Conservation (phyloP, 2,888 invertebrate genomes). For the Dryococelus australis region DNA sequence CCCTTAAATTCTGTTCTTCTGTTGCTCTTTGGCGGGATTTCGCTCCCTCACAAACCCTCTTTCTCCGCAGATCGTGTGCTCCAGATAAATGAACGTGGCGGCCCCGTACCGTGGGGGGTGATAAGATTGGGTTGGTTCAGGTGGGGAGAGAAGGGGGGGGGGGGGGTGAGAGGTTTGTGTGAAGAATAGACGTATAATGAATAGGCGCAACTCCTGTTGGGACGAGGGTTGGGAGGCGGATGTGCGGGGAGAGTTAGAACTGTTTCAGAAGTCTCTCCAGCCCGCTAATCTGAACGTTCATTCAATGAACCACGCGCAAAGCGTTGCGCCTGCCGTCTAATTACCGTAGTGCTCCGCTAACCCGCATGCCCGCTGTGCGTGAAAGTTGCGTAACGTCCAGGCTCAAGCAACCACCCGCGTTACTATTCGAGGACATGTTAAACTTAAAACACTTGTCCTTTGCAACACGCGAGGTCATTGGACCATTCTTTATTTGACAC, state of each 20-base stretch:
- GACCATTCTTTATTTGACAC: no score
- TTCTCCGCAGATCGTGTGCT: neutral
- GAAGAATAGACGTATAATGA: constrained; percentile 3
- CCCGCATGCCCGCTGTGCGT: neutral
- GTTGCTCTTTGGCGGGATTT: neutral
- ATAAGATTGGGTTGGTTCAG: no score
- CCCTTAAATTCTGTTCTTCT: neutral
- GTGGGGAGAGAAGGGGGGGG: no score
- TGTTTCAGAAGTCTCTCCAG: neutral
- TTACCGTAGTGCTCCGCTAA: neutral
- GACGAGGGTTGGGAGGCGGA: neutral
- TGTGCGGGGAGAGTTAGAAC: neutral
- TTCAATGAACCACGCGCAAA: neutral
- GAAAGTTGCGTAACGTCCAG: neutral
- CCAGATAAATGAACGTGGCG: neutral
- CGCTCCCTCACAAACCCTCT: neutral
- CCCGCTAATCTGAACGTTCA: neutral
- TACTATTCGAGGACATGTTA: no score
- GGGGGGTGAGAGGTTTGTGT: neutral
- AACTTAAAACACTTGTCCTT: no score
- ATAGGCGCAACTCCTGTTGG: neutral
- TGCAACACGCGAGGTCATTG: no score
- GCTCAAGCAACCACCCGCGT: neutral
- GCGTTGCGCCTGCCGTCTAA: neutral
- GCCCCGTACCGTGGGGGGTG: neutral